Percentiles rank a stretch among this genome's conserved stretches.
phyloP scores from a whole-genome alignment of 1,140 invertebrate species.

The Drosophila ercepeae region DNA sequence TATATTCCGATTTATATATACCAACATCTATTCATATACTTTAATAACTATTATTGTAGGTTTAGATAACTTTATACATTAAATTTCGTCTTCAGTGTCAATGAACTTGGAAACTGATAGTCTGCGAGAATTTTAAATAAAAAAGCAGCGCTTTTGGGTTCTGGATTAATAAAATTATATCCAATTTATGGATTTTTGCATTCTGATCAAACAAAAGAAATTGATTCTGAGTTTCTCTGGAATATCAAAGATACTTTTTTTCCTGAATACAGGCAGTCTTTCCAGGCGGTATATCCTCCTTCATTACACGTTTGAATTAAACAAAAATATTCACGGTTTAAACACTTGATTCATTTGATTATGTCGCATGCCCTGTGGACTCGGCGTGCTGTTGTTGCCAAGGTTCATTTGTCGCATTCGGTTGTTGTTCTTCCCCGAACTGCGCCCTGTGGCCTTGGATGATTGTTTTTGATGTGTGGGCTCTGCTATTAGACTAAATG shows the following conservation, averaged over 20 bases:
- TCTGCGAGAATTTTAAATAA: conserved; percentile 7
- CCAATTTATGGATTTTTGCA: not conserved
- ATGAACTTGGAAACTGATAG: not conserved
- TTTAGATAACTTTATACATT: conserved; percentile 19
- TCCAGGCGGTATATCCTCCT: conserved; percentile 1
- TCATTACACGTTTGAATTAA: not conserved
- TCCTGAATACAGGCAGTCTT: conserved; percentile 34
- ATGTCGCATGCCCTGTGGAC: conserved; percentile 35
- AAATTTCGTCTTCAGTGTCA: conserved; percentile 10
- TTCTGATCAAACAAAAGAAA: not conserved
- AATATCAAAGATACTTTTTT: conserved; percentile 29
- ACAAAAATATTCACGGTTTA: conserved; percentile 44
- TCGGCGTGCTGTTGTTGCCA: conserved; percentile 27
- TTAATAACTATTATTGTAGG: conserved; percentile 21
- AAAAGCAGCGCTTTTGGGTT: not conserved
- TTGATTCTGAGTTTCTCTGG: conserved; percentile 18
- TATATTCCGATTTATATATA: not conserved
- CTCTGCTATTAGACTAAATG: conserved; percentile 44
- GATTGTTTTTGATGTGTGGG: conserved; percentile 49
- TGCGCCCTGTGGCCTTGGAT: conserved; percentile 43
- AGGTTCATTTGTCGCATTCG: conserved; percentile 29
- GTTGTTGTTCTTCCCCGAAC: conserved; percentile 28
- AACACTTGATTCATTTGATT: conserved; percentile 56
- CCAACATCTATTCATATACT: not conserved
- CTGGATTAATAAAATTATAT: not conserved